Percentiles rank a stretch among this genome's conserved stretches.
Conservation (phyloP, 2,113 vertebrate genomes). For the Chlamydotis undulata region DNA sequence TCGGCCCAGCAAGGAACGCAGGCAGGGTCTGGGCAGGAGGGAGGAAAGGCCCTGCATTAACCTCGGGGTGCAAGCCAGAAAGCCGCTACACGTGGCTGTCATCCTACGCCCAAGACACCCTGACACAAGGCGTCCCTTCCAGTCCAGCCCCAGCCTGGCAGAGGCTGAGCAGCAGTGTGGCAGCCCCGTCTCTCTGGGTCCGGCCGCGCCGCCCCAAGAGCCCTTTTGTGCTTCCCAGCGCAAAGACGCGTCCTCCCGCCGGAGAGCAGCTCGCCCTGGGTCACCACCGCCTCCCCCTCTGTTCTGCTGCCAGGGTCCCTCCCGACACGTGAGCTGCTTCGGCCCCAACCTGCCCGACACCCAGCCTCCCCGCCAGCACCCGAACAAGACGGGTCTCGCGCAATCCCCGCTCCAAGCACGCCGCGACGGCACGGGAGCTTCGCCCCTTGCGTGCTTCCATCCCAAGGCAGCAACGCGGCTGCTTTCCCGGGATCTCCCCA, state of each 20-base stretch:
- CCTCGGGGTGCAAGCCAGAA: neutral
- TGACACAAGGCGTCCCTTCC: neutral
- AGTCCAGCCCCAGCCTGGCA: neutral
- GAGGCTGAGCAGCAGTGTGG: accelerated
- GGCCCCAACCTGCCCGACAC: neutral
- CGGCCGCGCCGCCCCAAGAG: accelerated
- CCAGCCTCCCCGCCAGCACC: neutral
- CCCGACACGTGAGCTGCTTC: neutral
- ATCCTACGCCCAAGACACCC: neutral
- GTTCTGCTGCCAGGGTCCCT: neutral
- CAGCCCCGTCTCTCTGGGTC: neutral
- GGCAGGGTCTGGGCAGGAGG: neutral
- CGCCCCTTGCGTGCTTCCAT: accelerated
- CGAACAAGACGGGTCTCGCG: accelerated
- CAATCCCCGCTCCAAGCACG: neutral
- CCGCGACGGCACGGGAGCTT: neutral
- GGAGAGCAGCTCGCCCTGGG: neutral
- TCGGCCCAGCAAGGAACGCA: neutral
- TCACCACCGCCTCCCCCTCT: neutral
- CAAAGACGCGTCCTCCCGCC: neutral
- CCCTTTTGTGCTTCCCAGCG: accelerated
- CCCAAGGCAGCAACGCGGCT: accelerated
- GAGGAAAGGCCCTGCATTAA: neutral
- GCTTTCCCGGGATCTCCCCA: neutral
- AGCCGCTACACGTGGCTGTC: neutral